Evolutionary conservation across 2,888 invertebrate genomes (phyloP), one percentile per base, ranked within the genome.

Genomic region (Diarsia brunnea): DNA sequence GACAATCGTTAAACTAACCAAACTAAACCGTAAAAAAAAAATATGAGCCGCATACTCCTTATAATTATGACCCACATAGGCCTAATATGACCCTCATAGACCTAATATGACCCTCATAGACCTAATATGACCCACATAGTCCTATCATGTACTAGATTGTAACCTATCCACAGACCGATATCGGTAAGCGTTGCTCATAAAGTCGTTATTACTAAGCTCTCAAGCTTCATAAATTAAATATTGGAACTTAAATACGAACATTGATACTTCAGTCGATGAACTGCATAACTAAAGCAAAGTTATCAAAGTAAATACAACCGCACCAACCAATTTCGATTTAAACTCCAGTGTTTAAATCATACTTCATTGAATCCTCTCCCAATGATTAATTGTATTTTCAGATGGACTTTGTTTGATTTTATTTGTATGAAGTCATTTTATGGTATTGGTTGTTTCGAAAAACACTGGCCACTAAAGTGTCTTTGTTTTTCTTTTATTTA

Each of bases 251-350:
- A 74, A 74, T 14, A 49, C 38, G 21, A 64, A 70, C 31, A 64
- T 10, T 43, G 11, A 31, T 27, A 45, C 4, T 27, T n/a, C 47
- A 55, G 31, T 55, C 24, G 16, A 60, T 24, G 27, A 68, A 74
- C 49, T 74, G 64, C 74, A 68, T 51, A 16, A 38, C 58, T 47
- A 74, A 27, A 5, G 11, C 14, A 19, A 68, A 79, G 80, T 79
- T 80, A 12, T 51, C 27, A 53, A 75, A 75, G 80, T 60, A 68
- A 65, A 75, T 74, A 65, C 12, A 65, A 75, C 79, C 51, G 58
- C 58, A 24, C 3, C 63, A 63, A 53, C 38, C 51, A 38, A 47
- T 69, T 75, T 80, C 68, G 51, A 80, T 79, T 80, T 80, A 60
- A 80, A 74, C 45, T 79, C 31, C 1, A 43, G 43, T n/a, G 49